A percentile compares a stretch with the other conserved stretches of the same genome.
phyloP scores from a whole-genome alignment of 2,888 invertebrate genomes.

The Orthosia cruda region DNA sequence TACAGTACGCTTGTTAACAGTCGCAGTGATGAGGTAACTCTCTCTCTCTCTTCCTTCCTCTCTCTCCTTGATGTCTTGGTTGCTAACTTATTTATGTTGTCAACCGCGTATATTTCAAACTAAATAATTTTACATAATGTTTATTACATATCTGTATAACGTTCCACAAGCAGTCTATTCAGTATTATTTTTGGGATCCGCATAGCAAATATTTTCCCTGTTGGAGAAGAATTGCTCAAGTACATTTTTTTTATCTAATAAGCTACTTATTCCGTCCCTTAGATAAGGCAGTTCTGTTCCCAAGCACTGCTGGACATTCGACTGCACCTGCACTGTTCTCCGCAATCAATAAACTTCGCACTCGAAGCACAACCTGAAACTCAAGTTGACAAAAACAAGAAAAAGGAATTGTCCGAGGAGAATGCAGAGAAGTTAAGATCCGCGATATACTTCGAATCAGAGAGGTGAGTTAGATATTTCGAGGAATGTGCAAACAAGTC shows the following conservation, averaged over 20 bases:
- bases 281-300: slow-evolving; percentile 85
- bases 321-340: slow-evolving; percentile 86
- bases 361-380: slow-evolving; percentile 70
- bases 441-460: too few species aligned
- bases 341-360: slow-evolving; percentile 83
- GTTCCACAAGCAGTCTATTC: neutral
- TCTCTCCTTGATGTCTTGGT: too few species aligned
- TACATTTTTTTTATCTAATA: neutral
- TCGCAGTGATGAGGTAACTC: too few species aligned
- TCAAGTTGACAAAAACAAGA: slow-evolving; percentile 70
- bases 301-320: slow-evolving; percentile 85
- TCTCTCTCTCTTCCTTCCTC: too few species aligned
- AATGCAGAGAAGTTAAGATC: slow-evolving; percentile 50
- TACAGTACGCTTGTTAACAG: too few species aligned
- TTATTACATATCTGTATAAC: too few species aligned
- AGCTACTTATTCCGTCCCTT: slow-evolving; percentile 39
- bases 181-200: neutral
- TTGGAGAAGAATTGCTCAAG: neutral
- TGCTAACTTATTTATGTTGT: too few species aligned
- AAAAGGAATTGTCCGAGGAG: slow-evolving; percentile 79
- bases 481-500: neutral
- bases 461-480: slow-evolving; percentile 69
- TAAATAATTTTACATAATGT: too few species aligned
- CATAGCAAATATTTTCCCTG: neutral
- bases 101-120: too few species aligned